Conservation (phyloP, 2,113 vertebrate genomes). For the Scopus umbretta region DNA sequence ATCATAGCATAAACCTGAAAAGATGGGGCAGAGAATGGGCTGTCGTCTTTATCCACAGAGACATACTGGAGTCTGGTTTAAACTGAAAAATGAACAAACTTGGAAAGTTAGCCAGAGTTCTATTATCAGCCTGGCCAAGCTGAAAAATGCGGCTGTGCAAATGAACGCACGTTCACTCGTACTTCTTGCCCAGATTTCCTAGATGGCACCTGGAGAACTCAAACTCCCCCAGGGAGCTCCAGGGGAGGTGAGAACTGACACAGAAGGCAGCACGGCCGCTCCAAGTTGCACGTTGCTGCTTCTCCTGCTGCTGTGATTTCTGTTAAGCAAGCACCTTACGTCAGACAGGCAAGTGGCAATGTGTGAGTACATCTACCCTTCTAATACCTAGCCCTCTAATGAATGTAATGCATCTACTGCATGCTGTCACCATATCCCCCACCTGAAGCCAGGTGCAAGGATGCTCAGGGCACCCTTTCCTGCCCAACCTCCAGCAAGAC, state of each 20-base stretch:
- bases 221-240: rapidly evolving
- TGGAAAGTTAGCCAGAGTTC: neutral
- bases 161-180: rapidly evolving
- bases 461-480: neutral
- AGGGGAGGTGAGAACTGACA: neutral
- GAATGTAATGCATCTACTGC: rapidly evolving
- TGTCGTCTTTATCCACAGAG: neutral
- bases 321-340: neutral
- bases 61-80: neutral
- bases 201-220: neutral
- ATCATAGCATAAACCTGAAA: neutral
- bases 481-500: neutral
- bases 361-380: neutral
- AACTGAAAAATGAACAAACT: neutral
- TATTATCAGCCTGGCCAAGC: neutral
- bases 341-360: neutral
- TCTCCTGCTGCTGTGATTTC: neutral
- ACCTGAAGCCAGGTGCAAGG: neutral
- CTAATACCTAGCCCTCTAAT: rapidly evolving
- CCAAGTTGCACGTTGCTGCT: neutral
- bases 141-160: neutral
- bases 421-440: neutral
- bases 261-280: neutral
- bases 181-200: neutral
- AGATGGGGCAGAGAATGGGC: neutral